These are phyloP conservation scores for Pluvianellus socialis DNA, from an alignment of 2,113 vertebrate genomes.

Conservation along the genomic window DNA sequence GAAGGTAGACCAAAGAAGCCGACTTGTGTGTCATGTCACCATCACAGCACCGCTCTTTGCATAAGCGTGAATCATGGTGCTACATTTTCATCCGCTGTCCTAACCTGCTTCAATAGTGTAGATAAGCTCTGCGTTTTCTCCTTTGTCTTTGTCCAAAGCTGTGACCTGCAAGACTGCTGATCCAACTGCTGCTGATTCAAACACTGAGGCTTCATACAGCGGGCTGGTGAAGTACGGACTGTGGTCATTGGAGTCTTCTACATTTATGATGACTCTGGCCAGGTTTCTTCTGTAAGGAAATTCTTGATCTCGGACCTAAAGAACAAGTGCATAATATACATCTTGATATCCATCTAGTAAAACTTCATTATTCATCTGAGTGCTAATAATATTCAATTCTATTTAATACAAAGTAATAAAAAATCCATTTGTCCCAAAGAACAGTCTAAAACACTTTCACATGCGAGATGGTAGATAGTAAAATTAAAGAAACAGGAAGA, in stretches of 20 bases:
- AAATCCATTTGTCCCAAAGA: neutral
- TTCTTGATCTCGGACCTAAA: slow-evolving; percentile 95
- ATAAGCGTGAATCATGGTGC: neutral
- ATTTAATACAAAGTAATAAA: neutral
- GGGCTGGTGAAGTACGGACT: slow-evolving; percentile 91
- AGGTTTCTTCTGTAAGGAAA: slow-evolving; percentile 93
- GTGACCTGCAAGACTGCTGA: slow-evolving; percentile 94
- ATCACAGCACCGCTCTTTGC: neutral
- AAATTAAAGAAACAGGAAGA: neutral
- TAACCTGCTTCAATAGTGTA: slow-evolving; percentile 94
- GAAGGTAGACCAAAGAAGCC: neutral
- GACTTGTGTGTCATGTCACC: neutral
- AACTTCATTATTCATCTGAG: neutral
- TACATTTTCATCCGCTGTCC: neutral
- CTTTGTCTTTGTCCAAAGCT: slow-evolving; percentile 95
- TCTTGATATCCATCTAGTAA: neutral
- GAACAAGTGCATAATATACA: neutral
- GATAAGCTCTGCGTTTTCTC: slow-evolving; percentile 90
- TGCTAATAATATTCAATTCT: neutral
- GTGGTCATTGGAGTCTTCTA: slow-evolving; percentile 95
- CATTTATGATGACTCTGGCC: slow-evolving; percentile 89
- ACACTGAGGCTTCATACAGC: slow-evolving; percentile 89
- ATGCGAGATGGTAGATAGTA: rapidly evolving
- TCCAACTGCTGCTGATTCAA: slow-evolving; percentile 94
- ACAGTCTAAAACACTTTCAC: neutral